Base-by-base conservation (phyloP, 2,888 invertebrate genomes). In the Girardia tigrina region DNA sequence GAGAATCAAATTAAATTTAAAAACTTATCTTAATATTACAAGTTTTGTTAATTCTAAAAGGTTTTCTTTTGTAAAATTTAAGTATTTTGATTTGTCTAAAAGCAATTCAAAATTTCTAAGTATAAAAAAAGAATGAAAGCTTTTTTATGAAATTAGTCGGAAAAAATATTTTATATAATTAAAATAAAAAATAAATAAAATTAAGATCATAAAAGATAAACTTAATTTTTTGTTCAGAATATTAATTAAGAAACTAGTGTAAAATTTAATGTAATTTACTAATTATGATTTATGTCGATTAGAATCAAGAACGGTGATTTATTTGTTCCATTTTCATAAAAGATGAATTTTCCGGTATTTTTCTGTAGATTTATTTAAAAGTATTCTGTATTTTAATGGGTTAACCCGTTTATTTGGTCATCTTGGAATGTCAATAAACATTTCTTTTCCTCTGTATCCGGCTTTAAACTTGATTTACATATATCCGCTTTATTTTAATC, bases 401-500 rank as follows among this genome's bases (percentile, higher is more conserved):
- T 16, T 12, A 12, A 36, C 8, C 16, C 36, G 16, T 16, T 36
- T 36, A 36, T 16, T 36, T 56, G 8, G 23, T 23, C 56, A 56
- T 12, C 56, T 12, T 56, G 2, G 56, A 56, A 56, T n/a, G 56
- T 56, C 56, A 56, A 56, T 56, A 56, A 56, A 56, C 56, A 56
- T 56, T 56, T 56, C 56, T 20, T 56, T 4, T 56, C 56, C 56
- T 56, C 56, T 56, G 6, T 16, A 20, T 56, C 56, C 56, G 56
- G 56, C 56, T 56, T 56, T 4, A 36, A 56, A n/a, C n/a, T 56
- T 56, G 56, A 56, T 56, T 56, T 56, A 23, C 56, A 56, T n/a
- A 56, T 56, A 56, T 56, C 56, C 56, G 56, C 20, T 56, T 56
- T 2, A 56, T 56, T 56, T 56, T 23, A 20, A 23, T 56, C n/a